phyloP scores from a whole-genome alignment of 2,113 vertebrate genomes.

The Hemiscyllium ocellatum region DNA sequence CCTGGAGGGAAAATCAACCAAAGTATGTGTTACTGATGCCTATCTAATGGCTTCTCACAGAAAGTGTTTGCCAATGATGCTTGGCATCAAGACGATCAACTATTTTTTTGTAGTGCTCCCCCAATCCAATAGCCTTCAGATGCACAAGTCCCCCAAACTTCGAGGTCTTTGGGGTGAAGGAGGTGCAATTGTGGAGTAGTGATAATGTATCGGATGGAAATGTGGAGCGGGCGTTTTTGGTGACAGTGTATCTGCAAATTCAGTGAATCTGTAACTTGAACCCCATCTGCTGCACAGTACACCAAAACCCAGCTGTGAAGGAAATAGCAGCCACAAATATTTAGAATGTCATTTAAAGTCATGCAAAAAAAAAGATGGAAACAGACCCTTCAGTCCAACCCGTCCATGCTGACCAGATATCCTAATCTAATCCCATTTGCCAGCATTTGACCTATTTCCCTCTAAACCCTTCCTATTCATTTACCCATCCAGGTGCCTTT shows the following conservation, averaged over 20 bases:
- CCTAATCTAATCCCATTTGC: too few relatives aligned
- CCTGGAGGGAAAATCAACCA: not conserved
- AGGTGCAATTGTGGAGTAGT: not conserved
- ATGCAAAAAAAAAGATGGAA: too few relatives aligned
- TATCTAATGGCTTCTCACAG: not conserved
- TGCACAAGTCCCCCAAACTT: not conserved
- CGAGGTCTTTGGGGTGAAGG: not conserved
- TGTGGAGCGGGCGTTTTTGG: not conserved
- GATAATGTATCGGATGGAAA: not conserved
- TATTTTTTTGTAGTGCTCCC: not conserved
- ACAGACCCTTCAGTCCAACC: too few relatives aligned
- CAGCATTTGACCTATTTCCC: too few relatives aligned
- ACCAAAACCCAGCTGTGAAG: not conserved
- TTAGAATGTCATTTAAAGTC: not conserved
- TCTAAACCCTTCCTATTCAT: too few relatives aligned
- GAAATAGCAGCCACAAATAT: not conserved
- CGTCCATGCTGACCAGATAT: too few relatives aligned
- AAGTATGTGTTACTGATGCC: not conserved
- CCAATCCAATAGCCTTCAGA: not conserved
- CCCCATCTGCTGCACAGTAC: not conserved
- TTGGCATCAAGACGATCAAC: not conserved
- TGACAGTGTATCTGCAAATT: not conserved
- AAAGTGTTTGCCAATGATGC: not conserved
- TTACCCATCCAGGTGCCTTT: too few relatives aligned
- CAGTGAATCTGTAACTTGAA: not conserved